phyloP scores from a whole-genome alignment of 2,888 invertebrate genomes.

The Hyalella azteca region DNA sequence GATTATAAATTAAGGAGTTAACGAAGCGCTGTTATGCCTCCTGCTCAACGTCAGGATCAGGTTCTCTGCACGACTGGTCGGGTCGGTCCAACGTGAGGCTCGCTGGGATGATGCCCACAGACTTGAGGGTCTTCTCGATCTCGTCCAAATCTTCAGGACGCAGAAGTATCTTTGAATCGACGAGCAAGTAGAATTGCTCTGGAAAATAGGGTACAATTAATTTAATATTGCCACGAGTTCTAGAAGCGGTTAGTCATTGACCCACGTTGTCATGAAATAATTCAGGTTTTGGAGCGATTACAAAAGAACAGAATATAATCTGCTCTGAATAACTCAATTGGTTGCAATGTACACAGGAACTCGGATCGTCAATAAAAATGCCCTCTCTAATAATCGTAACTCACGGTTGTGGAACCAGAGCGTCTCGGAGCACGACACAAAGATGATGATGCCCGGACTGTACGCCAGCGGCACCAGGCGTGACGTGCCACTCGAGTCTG shows the following conservation, averaged over 20 bases:
- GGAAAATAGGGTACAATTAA: neutral
- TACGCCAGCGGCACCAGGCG: neutral
- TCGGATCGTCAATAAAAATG: too few relatives aligned
- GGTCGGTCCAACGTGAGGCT: neutral
- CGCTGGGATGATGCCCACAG: neutral
- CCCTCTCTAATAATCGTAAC: too few relatives aligned
- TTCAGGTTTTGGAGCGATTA: too few relatives aligned
- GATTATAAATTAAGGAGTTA: too few relatives aligned
- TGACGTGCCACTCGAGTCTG: neutral
- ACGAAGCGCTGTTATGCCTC: too few relatives aligned
- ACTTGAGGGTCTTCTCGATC: conserved; percentile 11
- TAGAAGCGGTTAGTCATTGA: too few relatives aligned
- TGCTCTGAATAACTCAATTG: too few relatives aligned
- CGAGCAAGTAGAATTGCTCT: conserved; percentile 33
- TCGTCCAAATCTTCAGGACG: neutral
- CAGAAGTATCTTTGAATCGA: neutral
- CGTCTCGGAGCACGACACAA: neutral
- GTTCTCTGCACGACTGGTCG: conserved; percentile 9
- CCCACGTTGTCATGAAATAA: too few relatives aligned
- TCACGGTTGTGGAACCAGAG: conserved; percentile 19
- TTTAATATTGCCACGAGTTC: too few relatives aligned
- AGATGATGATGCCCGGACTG: conserved; percentile 8
- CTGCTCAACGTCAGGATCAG: neutral
- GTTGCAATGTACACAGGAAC: too few relatives aligned
- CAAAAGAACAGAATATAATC: too few relatives aligned